Percentiles rank a stretch among this genome's conserved stretches.
These are phyloP conservation scores for Gallinago solitaria DNA, from an alignment of 2,797 vertebrate genomes.

Conservation along the genomic window DNA sequence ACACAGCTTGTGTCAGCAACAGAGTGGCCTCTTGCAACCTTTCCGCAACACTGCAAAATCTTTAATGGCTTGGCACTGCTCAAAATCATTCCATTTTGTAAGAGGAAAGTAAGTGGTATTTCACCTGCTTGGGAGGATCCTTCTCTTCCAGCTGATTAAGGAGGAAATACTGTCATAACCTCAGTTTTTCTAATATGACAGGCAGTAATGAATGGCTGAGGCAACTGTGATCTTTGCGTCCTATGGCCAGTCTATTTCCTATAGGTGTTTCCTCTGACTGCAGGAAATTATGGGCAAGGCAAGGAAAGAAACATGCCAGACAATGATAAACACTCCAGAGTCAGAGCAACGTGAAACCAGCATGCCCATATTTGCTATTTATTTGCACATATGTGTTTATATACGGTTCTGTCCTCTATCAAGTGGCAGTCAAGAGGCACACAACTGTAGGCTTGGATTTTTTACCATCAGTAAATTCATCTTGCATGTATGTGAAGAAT, in stretches of 20 bases:
- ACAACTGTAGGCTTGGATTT: not conserved
- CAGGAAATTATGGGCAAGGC: not conserved
- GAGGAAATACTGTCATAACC: not conserved
- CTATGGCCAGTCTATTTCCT: not conserved
- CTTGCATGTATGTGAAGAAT: not conserved
- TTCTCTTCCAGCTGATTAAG: slow-evolving; percentile 41
- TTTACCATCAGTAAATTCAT: not conserved
- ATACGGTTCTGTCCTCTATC: not conserved
- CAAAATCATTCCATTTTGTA: slow-evolving; percentile 36
- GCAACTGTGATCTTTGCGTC: slow-evolving; percentile 26
- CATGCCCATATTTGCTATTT: not conserved
- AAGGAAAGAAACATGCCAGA: not conserved
- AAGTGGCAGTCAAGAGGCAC: not conserved
- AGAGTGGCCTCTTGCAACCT: slow-evolving; percentile 7
- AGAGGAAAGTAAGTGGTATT: slow-evolving; percentile 30
- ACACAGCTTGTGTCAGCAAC: not conserved
- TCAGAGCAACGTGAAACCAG: not conserved
- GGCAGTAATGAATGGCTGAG: slow-evolving; percentile 22
- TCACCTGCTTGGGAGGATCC: slow-evolving; percentile 14
- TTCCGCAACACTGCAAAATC: slow-evolving; percentile 47
- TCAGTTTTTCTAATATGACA: slow-evolving; percentile 28
- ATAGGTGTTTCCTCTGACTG: not conserved
- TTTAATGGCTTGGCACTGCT: slow-evolving; percentile 21
- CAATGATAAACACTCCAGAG: not conserved
- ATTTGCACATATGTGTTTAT: not conserved